Evolutionary conservation across 2,797 vertebrate genomes (phyloP).

Genomic region (Ctenopoma multispine): DNA sequence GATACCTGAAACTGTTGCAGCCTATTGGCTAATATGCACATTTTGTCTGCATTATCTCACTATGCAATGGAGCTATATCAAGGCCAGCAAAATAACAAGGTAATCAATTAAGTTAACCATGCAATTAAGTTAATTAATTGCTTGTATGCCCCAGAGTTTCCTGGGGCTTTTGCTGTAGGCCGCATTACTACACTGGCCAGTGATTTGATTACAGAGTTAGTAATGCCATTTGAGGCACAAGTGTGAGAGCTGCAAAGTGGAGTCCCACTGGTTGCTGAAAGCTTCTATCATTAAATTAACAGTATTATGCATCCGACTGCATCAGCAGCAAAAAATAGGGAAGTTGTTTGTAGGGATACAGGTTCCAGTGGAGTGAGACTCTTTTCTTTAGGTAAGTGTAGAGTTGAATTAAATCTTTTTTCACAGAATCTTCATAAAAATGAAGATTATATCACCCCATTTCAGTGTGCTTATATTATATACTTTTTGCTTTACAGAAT

Average conservation of each 20-base stretch:
- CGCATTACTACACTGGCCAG: constrained; percentile 70
- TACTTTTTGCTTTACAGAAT: too few relatives aligned
- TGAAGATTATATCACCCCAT: constrained; percentile 15
- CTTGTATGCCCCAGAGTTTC: constrained; percentile 79
- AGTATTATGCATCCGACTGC: constrained; percentile 27
- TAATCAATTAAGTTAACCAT: constrained; percentile 83
- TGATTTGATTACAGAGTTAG: constrained; percentile 80
- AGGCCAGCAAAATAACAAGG: constrained; percentile 79
- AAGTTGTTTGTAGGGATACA: not conserved
- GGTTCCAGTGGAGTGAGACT: constrained; percentile 9
- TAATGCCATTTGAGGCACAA: constrained; percentile 70
- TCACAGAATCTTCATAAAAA: constrained; percentile 23
- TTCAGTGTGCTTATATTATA: not conserved
- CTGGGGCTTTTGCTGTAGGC: constrained; percentile 68
- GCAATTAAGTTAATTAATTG: constrained; percentile 84
- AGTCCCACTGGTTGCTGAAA: constrained; percentile 64
- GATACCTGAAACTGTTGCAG: constrained; percentile 62
- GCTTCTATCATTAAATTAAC: constrained; percentile 53
- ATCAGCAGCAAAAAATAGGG: constrained; percentile 14
- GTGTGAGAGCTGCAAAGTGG: constrained; percentile 67
- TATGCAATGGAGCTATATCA: constrained; percentile 73
- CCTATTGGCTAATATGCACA: constrained; percentile 65
- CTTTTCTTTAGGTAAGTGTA: constrained; percentile 1
- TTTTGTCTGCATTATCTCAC: constrained; percentile 75
- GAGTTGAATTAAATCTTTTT: constrained; percentile 17